phyloP scores from a whole-genome alignment of 2,113 vertebrate genomes.

The Dryoscopus gambensis region DNA sequence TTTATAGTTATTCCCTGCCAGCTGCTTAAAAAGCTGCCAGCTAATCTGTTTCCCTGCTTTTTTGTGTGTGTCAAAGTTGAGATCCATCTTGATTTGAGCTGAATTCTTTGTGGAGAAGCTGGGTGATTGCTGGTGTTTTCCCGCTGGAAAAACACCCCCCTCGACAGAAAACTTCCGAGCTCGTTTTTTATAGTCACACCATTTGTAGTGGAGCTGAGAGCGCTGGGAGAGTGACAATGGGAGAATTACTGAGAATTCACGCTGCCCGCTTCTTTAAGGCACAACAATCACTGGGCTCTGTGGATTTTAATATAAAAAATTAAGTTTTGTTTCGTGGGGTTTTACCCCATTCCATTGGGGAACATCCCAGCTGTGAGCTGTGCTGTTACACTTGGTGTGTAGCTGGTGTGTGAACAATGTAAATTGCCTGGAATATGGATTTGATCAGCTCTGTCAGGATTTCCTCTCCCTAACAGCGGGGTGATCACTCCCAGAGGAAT shows the following conservation, averaged over 20 bases:
- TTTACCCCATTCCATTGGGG: neutral
- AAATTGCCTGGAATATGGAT: neutral
- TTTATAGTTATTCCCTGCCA: conserved; percentile 60
- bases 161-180: neutral
- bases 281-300: neutral
- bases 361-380: accelerated
- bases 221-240: neutral
- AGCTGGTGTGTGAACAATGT: accelerated
- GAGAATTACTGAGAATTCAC: neutral
- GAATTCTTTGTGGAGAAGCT: neutral
- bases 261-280: neutral
- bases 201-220: neutral
- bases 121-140: neutral
- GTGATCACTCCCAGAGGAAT: neutral
- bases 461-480: neutral
- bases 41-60: conserved; percentile 45
- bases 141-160: neutral
- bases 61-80: neutral
- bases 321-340: neutral
- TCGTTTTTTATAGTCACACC: neutral
- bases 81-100: conserved; percentile 22
- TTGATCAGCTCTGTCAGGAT: neutral
- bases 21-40: conserved; percentile 55
- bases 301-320: neutral
- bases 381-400: neutral